phyloP scores from a whole-genome alignment of 2,797 vertebrate genomes.

The Calcarius lapponicus region DNA sequence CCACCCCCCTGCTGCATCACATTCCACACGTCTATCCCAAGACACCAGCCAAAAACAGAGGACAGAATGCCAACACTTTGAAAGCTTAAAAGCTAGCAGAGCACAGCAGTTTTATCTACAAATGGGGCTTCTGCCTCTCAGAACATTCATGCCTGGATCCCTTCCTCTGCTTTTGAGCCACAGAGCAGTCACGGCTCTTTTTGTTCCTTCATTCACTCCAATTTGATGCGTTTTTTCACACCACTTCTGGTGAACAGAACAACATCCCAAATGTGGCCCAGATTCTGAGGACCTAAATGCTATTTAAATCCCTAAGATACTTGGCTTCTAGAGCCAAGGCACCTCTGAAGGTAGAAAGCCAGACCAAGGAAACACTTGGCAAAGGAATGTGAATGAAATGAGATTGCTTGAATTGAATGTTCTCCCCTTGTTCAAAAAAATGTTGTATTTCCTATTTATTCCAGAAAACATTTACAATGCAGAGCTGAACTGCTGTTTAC shows the following conservation, averaged over 20 bases:
- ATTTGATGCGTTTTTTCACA: neutral
- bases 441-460: neutral
- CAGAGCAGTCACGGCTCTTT: neutral
- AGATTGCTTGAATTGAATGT: neutral
- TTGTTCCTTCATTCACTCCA: neutral
- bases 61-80: neutral
- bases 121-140: neutral
- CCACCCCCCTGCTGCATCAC: neutral
- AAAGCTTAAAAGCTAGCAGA: neutral
- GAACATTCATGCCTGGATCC: neutral
- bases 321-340: neutral
- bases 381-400: neutral
- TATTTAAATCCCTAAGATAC: neutral
- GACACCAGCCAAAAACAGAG: neutral
- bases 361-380: neutral
- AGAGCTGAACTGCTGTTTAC: neutral
- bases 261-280: neutral
- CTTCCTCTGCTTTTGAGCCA: neutral
- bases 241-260: neutral
- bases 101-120: neutral
- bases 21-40: constrained; percentile 1
- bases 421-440: neutral
- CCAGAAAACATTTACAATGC: neutral
- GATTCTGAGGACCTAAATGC: neutral
- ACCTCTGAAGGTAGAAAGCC: neutral